Base-by-base conservation (phyloP, 2,888 invertebrate species). In the Smittia sp. region DNA sequence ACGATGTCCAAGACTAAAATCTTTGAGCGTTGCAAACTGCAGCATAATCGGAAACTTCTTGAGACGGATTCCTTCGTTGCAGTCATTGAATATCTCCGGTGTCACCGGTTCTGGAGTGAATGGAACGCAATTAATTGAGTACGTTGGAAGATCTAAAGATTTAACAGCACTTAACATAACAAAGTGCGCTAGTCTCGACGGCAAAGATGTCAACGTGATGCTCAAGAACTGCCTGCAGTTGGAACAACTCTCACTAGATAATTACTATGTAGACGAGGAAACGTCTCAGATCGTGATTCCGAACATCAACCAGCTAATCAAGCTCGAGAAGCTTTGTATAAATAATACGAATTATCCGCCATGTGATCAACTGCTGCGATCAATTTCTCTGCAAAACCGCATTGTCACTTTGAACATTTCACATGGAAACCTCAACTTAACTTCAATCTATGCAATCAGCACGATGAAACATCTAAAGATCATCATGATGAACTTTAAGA, bases 221-320 rank as follows among this genome's bases (percentile, higher is more conserved):
- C 65, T 73, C 24, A 6, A 11, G 13, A 39, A 65, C 15, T 20
- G 18, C n/a, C 32, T 11, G 6, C 65, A 63, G 9, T 65, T 73
- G 9, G 32, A 41, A 18, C 9, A n/a, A 11, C 7, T 73, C 11
- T 22, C 73, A 18, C 1, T 73, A 0, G 39, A 73, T 65, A 73
- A 73, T 65, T 73, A 73, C 32, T 73, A 73, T 32, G 22, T 73
- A 9, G 65, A 65, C 41, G 63, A 73, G 27, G 73, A 73, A 9
- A 72, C 72, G 13, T 72, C 62, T 9, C 13, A 38, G 18, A 38
- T 72, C 15, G 62, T 72, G 13, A 72, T 72, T 6, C 72, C 72
- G 1, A 72, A 62, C 20, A 72, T 72, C 9, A 73, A 73, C 41
- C 1, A 41, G 15, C 22, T 73, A 24, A 13, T 41, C 0, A 41